These are phyloP conservation scores for Caradrina kadenii DNA, from an alignment of 2,888 invertebrate species.

Conservation along the genomic window DNA sequence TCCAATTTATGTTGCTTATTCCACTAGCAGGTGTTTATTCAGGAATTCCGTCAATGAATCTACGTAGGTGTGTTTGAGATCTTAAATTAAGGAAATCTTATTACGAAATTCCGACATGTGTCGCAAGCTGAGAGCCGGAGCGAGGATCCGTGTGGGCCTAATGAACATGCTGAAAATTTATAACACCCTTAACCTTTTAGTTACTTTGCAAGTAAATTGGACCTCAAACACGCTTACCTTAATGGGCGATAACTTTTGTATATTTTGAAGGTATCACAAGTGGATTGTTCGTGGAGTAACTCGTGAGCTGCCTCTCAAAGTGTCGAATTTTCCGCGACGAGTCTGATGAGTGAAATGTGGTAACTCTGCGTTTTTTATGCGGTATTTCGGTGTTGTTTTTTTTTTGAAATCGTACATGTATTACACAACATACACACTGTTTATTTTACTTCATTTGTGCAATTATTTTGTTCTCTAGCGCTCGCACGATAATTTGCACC, in stretches of 20 bases:
- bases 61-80: slow-evolving; percentile 71
- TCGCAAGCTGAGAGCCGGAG: slow-evolving; percentile 83
- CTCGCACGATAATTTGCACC: too few species aligned
- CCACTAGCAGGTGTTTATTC: slow-evolving; percentile 65
- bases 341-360: slow-evolving; percentile 1
- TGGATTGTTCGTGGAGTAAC: slow-evolving; percentile 8
- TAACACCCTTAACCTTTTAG: slow-evolving; percentile 86
- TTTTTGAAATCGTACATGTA: too few species aligned
- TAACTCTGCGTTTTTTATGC: too few species aligned
- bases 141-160: slow-evolving; percentile 80
- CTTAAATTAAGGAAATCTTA: slow-evolving; percentile 89
- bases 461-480: too few species aligned
- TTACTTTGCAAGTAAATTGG: slow-evolving; percentile 79
- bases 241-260: slow-evolving; percentile 66
- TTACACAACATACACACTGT: too few species aligned
- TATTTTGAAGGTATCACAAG: slow-evolving; percentile 26
- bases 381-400: too few species aligned
- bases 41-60: slow-evolving; percentile 66
- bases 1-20: slow-evolving; percentile 54
- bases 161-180: slow-evolving; percentile 89
- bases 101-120: slow-evolving; percentile 89
- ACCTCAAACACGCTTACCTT: slow-evolving; percentile 76
- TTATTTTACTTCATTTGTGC: too few species aligned
- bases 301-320: slow-evolving; percentile 8
- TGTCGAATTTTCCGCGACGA: slow-evolving; percentile 13